Conservation (phyloP, 2,888 invertebrate genomes). For the Epinotia demarniana region DNA sequence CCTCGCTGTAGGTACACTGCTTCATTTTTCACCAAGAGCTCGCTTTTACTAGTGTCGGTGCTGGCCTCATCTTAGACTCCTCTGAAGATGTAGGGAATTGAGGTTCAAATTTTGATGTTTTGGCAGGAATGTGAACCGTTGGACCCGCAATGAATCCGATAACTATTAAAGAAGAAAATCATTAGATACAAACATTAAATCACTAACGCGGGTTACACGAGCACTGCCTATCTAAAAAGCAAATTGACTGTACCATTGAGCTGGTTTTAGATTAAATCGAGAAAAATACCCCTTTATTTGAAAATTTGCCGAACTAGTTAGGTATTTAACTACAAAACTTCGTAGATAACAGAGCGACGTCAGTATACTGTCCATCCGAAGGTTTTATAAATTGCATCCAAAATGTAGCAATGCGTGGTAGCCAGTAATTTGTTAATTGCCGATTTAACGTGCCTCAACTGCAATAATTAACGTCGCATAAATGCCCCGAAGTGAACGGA, state of each 20-base stretch:
- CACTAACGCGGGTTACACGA: too few relatives aligned
- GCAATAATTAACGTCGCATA: slow-evolving; percentile 27
- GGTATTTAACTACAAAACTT: neutral
- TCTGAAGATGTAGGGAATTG: too few relatives aligned
- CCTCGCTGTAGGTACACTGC: too few relatives aligned
- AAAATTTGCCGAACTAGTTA: too few relatives aligned
- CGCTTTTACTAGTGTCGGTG: neutral
- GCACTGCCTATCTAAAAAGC: neutral
- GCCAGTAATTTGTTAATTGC: slow-evolving; percentile 25
- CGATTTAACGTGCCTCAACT: slow-evolving; percentile 6
- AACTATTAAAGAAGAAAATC: too few relatives aligned
- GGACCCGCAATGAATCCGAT: too few relatives aligned
- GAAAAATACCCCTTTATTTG: neutral
- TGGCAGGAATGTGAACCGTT: too few relatives aligned
- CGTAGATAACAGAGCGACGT: neutral
- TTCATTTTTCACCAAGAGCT: neutral
- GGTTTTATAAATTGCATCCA: slow-evolving; percentile 12
- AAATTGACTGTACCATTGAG: neutral
- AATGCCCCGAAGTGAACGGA: slow-evolving; percentile 11
- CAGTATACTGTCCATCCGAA: neutral
- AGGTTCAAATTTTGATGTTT: too few relatives aligned
- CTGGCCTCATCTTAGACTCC: too few relatives aligned
- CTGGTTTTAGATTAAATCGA: neutral
- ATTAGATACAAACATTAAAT: too few relatives aligned
- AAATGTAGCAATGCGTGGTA: slow-evolving; percentile 17